A percentile compares a stretch with the other conserved stretches of the same genome.
phyloP scores from a whole-genome alignment of 2,888 invertebrate species.

The Oligia strigilis region DNA sequence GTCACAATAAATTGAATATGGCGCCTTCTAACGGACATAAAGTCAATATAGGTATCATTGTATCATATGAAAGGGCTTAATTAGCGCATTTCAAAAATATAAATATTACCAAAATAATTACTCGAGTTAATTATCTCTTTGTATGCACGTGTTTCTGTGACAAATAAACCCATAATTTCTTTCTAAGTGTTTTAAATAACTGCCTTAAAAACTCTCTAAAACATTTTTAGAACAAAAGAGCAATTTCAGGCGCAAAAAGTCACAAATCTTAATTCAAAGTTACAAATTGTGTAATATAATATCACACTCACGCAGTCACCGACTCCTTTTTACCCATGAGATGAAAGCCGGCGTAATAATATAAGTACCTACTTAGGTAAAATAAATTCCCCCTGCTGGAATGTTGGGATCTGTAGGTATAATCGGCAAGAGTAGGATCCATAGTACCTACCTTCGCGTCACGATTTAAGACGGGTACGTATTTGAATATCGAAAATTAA shows the following conservation, averaged over 20 bases:
- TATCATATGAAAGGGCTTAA: no score
- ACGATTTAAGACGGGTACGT: conserved; percentile 44
- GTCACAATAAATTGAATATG: no score
- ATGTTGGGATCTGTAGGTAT: conserved; percentile 38
- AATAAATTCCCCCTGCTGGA: conserved; percentile 33
- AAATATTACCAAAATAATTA: no score
- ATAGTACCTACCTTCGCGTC: conserved; percentile 30
- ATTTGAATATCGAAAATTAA: no score
- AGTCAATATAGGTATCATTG: no score
- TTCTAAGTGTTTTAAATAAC: neutral
- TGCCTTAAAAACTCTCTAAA: neutral
- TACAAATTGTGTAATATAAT: conserved; percentile 37
- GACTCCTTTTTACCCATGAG: conserved; percentile 5
- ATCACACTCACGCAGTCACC: neutral
- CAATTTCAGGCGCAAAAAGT: conserved; percentile 5
- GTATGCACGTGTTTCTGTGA: no score
- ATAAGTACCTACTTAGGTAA: conserved; percentile 1
- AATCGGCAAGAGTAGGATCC: conserved; percentile 35
- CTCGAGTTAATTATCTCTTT: no score
- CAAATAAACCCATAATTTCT: no score
- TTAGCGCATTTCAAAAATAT: no score
- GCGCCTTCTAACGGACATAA: no score
- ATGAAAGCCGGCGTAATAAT: conserved; percentile 19
- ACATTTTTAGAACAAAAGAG: conserved; percentile 1
- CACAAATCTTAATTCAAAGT: conserved; percentile 19